Base-by-base conservation (phyloP, 1,140 invertebrate genomes). In the Platyscapa corneri region DNA sequence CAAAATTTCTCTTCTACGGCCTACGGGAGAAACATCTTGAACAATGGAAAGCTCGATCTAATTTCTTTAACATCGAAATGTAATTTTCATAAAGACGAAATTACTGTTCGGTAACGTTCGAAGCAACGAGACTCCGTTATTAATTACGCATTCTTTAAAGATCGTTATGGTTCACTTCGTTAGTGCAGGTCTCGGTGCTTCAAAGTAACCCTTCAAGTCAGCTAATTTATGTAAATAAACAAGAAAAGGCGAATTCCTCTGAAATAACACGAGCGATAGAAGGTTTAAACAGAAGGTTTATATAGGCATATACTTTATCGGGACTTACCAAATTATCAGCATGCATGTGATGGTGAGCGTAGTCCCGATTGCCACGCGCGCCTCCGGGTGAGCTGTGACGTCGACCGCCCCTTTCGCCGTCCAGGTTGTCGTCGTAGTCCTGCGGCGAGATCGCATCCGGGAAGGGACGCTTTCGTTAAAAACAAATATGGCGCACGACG, bases 341-440 rank as follows among this genome's bases (percentile, higher is more conserved):
- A 86, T 92, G 92, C 74, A 93, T 89, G 86, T 92, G 91, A 86
- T 93, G 92, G 87, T 93, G 92, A 8, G 86, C 86, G 88, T 93
- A 93, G 85, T 93, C 92, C 32, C 92, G 87, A 27, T 91, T 88
- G 34, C 91, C 91, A 12, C 92, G 88, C 18, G 92, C 90, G n/a
- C 92, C 89, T 16, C 92, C 91, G 0, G 93, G 92, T 0, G 93
- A 93, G 46, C 92, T 93, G 89, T 93, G 93, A 34, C 92, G 90
- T 74, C 92, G 89, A 74, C 91, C 93, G 64, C 91, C 92, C 14
- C 92, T 89, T 27, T 92, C 92, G 82, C 89, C 91, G n/a, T 93
- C 92, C 82, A 92, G 83, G 32, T 93, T 92, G 46, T 93, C 92
- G 82, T 93, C 93, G 87, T 93, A 93, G 88, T 93, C 93, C 93